phyloP scores from a whole-genome alignment of 2,797 vertebrate species.

The Rhinoraja longicauda region DNA sequence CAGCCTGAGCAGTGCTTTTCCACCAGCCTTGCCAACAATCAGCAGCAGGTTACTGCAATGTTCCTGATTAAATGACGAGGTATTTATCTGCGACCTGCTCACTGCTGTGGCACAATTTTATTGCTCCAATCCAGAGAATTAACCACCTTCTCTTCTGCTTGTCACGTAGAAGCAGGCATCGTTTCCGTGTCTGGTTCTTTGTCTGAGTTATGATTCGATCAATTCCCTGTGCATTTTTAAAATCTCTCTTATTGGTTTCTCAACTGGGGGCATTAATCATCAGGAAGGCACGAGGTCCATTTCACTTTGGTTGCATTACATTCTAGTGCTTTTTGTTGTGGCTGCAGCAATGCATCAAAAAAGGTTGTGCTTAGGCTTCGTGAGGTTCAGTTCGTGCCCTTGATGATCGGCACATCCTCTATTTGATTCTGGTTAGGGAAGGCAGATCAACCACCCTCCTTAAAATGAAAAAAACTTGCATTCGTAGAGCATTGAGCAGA shows the following conservation, averaged over 20 bases:
- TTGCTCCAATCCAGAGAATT: conserved; percentile 22
- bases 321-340: background rate
- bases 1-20: background rate
- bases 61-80: background rate
- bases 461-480: background rate
- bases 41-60: background rate
- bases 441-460: background rate
- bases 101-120: background rate
- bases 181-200: background rate
- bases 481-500: background rate
- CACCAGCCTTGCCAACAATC: background rate
- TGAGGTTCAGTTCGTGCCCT: background rate
- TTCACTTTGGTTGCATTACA: background rate
- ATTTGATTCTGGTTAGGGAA: background rate
- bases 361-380: background rate
- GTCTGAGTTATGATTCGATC: background rate
- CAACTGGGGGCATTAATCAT: background rate
- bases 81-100: background rate
- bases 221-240: background rate
- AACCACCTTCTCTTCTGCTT: background rate
- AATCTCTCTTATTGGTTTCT: background rate
- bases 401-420: background rate
- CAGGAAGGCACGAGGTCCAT: background rate
- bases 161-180: background rate
- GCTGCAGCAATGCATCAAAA: background rate